Evolutionary conservation across 2,888 invertebrate species (phyloP).

Genomic region (Imbricaverruca yamaguchii): DNA sequence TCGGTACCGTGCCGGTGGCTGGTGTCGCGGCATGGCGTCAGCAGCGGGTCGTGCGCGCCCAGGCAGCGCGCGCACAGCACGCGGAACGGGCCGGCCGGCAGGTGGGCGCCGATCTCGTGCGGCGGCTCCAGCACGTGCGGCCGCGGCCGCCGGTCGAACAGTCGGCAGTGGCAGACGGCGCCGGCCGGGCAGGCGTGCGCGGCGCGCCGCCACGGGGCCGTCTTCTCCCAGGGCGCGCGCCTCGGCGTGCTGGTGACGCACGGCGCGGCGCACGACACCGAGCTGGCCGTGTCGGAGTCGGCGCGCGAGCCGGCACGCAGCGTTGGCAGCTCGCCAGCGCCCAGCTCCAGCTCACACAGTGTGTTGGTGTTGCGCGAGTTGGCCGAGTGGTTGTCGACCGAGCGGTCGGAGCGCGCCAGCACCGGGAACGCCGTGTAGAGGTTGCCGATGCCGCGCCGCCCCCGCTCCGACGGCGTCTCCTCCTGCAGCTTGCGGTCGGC

Average conservation of each 20-base stretch:
- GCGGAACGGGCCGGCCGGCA: conserved; percentile 27
- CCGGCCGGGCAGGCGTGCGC: background rate
- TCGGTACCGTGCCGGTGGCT: background rate
- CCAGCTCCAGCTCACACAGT: conserved; percentile 25
- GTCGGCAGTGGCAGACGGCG: conserved; percentile 28
- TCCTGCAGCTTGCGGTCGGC: conserved; percentile 18
- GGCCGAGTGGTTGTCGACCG: conserved; percentile 30
- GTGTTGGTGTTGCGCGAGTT: conserved; percentile 32
- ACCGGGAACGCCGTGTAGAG: conserved; percentile 29
- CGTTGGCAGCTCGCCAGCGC: conserved; percentile 26
- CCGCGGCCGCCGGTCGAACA: conserved; percentile 26
- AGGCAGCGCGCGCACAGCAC: conserved; percentile 31
- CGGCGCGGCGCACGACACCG: conserved; percentile 29
- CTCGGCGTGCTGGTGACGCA: conserved; percentile 22
- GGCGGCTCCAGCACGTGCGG: background rate
- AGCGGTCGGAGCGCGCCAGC: conserved; percentile 29
- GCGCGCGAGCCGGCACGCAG: conserved; percentile 27
- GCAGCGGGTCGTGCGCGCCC: conserved; percentile 30
- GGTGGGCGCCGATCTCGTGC: background rate
- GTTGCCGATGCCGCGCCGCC: conserved; percentile 26
- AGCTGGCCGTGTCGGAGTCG: conserved; percentile 30
- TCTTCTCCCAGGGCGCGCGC: conserved; percentile 16
- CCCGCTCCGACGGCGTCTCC: conserved; percentile 22
- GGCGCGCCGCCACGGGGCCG: background rate
- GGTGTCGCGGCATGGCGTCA: background rate